These are phyloP conservation scores for Tachysurus vachellii DNA, from an alignment of 2,113 vertebrate species.

Conservation along the genomic window DNA sequence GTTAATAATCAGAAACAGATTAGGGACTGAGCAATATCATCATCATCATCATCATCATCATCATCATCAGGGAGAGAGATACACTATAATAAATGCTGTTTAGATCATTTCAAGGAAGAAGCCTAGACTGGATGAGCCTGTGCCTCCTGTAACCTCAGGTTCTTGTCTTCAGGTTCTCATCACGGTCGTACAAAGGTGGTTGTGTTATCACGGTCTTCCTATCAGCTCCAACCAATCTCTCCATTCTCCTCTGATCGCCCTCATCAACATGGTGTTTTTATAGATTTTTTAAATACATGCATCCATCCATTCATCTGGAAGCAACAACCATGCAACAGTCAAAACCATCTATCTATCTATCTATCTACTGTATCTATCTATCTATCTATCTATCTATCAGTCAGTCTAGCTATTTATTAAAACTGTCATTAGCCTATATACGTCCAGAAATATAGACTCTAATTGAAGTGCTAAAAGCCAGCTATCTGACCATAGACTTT, in stretches of 20 bases:
- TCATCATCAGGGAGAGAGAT: not conserved
- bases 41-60: not conserved
- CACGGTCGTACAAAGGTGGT: not conserved
- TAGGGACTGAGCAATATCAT: not conserved
- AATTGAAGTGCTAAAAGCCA: not conserved
- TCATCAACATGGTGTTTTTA: not conserved
- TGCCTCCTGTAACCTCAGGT: not conserved
- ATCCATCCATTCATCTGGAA: not conserved
- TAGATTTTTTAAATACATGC: too few species aligned
- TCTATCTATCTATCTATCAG: too few species aligned
- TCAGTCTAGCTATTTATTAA: not conserved
- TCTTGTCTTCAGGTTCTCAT: not conserved
- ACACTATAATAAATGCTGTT: not conserved
- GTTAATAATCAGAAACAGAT: not conserved
- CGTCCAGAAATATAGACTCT: not conserved
- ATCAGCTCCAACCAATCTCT: not conserved
- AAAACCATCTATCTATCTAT: not conserved
- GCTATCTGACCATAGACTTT: not conserved
- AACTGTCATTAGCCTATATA: not conserved
- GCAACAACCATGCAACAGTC: not conserved
- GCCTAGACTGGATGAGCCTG: not conserved
- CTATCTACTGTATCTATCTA: not conserved
- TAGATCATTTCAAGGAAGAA: not conserved
- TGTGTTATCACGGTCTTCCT: not conserved
- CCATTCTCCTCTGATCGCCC: not conserved